Evolutionary conservation across 2,888 invertebrate species (phyloP).

Genomic region (Mechanitis mazaeus): DNA sequence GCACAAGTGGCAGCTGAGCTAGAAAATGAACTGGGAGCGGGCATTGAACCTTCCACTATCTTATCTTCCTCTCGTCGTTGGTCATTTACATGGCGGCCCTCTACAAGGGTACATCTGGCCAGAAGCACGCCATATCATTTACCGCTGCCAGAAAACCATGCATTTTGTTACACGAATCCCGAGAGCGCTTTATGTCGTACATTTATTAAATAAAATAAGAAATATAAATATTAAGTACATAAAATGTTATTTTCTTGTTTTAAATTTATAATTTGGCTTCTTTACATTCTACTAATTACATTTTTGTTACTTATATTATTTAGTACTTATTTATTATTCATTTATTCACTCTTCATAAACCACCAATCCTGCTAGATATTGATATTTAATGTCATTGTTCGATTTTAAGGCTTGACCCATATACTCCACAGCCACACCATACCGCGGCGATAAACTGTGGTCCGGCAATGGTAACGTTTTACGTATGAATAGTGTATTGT

Average conservation of each 20-base stretch:
- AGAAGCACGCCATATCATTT: slow-evolving; percentile 44
- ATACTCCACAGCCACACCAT: no score
- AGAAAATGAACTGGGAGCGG: slow-evolving; percentile 13
- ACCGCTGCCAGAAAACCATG: slow-evolving; percentile 51
- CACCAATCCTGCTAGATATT: no score
- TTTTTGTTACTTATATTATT: no score
- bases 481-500: no score
- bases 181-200: slow-evolving; percentile 45
- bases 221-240: not conserved
- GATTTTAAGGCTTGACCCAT: no score
- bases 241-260: not conserved
- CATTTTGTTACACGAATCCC: slow-evolving; percentile 49
- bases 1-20: slow-evolving; percentile 18
- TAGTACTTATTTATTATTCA: no score
- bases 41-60: not conserved
- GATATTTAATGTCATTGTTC: no score
- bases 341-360: no score
- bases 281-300: no score
- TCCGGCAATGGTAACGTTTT: no score
- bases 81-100: slow-evolving; percentile 17
- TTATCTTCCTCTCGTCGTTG: not conserved
- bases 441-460: no score
- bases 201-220: slow-evolving; percentile 27
- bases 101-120: slow-evolving; percentile 42
- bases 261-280: no score